Evolutionary conservation across 2,113 vertebrate genomes (phyloP).

Genomic region (Ramphastos sulfuratus): DNA sequence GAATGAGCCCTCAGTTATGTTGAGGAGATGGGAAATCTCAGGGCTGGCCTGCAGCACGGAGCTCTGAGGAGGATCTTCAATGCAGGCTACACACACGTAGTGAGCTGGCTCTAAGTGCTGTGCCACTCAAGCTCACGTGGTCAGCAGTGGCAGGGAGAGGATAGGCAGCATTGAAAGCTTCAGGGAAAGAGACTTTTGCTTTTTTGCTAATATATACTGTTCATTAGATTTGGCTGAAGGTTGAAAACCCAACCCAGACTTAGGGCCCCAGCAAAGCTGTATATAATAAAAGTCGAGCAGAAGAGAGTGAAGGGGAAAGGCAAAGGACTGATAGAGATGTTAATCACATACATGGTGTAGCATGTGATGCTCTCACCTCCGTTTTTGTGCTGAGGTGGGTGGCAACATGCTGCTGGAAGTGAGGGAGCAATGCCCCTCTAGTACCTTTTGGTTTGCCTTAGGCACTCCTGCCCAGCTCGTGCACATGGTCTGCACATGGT

Average conservation of each 20-base stretch:
- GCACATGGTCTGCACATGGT: background rate
- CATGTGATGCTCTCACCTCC: background rate
- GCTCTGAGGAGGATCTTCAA: fast-evolving
- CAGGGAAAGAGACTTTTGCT: background rate
- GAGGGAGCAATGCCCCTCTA: background rate
- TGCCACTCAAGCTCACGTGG: fast-evolving
- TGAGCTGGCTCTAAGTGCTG: background rate
- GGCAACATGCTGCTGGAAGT: fast-evolving
- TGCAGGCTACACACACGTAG: background rate
- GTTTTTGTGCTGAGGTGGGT: background rate
- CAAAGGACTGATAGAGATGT: background rate
- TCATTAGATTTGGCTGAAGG: background rate
- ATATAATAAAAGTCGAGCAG: background rate
- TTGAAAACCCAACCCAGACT: background rate
- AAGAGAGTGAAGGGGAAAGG: background rate
- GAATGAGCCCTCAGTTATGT: fast-evolving
- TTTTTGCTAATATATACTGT: background rate
- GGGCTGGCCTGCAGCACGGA: fast-evolving
- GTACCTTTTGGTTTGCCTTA: fast-evolving
- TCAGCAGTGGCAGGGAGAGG: background rate
- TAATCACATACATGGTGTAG: background rate
- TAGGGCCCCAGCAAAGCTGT: background rate
- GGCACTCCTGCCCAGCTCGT: background rate
- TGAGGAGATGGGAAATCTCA: fast-evolving
- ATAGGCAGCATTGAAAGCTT: fast-evolving